Evolutionary conservation across 1,140 invertebrate genomes (phyloP).

Genomic region (Trichomalopsis sarcophagae): DNA sequence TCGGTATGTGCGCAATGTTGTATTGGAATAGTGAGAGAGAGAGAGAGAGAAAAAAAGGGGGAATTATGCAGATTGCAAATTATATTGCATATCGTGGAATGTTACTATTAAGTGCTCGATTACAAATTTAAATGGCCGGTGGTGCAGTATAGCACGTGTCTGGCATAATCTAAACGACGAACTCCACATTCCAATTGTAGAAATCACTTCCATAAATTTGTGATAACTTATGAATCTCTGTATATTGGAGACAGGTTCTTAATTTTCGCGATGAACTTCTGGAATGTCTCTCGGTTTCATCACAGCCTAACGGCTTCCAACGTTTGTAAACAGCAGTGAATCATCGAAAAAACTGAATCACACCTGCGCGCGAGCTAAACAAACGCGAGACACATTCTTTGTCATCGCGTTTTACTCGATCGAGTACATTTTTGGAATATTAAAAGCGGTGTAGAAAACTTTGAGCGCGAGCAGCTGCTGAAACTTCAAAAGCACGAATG

Average conservation of each 20-base stretch:
- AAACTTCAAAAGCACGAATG: conserved; percentile 17
- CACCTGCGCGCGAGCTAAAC: background rate
- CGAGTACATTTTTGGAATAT: background rate
- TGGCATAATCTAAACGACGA: conserved; percentile 27
- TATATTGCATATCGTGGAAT: conserved; percentile 39
- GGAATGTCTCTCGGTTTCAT: too few relatives aligned
- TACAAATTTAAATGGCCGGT: conserved; percentile 37
- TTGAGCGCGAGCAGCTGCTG: background rate
- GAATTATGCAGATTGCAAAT: conserved; percentile 34
- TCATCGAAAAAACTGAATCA: background rate
- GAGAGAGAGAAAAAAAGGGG: background rate
- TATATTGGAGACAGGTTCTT: background rate
- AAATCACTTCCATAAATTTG: conserved; percentile 23
- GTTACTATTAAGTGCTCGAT: conserved; percentile 33
- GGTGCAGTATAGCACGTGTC: background rate
- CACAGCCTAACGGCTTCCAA: too few relatives aligned
- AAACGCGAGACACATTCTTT: background rate
- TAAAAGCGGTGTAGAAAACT: background rate
- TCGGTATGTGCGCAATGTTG: background rate
- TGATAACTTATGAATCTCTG: background rate
- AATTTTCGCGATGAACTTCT: background rate
- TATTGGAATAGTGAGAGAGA: background rate
- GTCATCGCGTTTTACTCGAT: too few relatives aligned
- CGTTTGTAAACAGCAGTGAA: background rate
- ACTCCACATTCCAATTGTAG: conserved; percentile 39